Base-by-base conservation (phyloP, 2,797 vertebrate genomes). In the Ciconia nigra region DNA sequence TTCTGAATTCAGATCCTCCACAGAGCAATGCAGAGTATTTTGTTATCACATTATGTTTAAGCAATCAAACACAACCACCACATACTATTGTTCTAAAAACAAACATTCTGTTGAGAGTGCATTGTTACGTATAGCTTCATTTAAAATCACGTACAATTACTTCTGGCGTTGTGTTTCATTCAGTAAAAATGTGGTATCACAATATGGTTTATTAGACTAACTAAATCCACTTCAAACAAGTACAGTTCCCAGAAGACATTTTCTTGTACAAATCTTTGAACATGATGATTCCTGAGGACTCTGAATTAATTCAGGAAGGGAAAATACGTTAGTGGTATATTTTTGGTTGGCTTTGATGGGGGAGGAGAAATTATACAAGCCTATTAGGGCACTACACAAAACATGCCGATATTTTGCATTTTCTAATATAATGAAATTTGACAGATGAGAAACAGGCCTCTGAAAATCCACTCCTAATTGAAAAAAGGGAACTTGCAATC, bases 171-270 rank as follows among this genome's bases (percentile, higher is more conserved):
- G 19, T 10, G 35, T 72, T 95, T 74, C 74, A 10, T 39, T 88
- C 67, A 72, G 80, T 72, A 79, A 67, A 90, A 96, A 81, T 21
- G 61, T 37, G 59, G 62, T 52, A 5, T 66, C 70, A 31, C 65
- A 28, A 4, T 18, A 10, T 24, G 31, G 52, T 94, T 94, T 91
- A 73, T 74, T 80, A 63, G 8, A 5, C 37, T 78, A 39, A 90
- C 49, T 58, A 87, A 89, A 96, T 89, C 69, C 19, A 7, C 57
- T 95, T 94, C 94, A 92, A 76, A 44, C 78, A 89, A 66, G 77
- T n/a, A 14, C 59, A 41, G 8, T 41, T 67, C 67, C 85, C 85
- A 73, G 57, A 57, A 93, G 83, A 69, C 18, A 28, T 58, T 84
- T 86, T 72, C 70, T 55, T 54, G 51, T 81, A 82, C 49, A 71